phyloP scores from a whole-genome alignment of 2,888 invertebrate species.

The Norana najaformis region DNA sequence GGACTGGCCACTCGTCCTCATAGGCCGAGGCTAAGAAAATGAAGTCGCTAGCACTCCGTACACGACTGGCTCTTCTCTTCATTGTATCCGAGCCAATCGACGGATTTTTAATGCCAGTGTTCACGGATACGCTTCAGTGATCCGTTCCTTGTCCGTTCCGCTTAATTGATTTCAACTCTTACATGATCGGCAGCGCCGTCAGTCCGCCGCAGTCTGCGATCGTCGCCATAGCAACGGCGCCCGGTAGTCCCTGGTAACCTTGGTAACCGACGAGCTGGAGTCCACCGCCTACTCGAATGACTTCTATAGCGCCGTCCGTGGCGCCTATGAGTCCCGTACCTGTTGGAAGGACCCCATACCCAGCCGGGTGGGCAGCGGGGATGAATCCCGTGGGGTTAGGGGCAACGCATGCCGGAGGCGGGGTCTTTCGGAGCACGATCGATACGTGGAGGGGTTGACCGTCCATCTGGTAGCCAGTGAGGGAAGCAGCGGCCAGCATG shows the following conservation, averaged over 20 bases:
- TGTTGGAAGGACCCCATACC: not conserved
- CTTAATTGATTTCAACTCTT: not conserved
- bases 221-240: slow-evolving; percentile 1
- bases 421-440: not conserved
- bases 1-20: not conserved
- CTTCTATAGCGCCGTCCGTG: not conserved
- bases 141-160: too few relatives aligned
- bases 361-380: not conserved
- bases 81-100: too few relatives aligned
- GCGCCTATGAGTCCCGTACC: not conserved
- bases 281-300: not conserved
- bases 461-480: not conserved
- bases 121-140: too few relatives aligned
- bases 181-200: not conserved
- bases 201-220: not conserved
- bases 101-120: too few relatives aligned
- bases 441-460: not conserved
- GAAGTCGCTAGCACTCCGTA: too few relatives aligned
- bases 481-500: not conserved
- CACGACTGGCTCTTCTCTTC: too few relatives aligned
- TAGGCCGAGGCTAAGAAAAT: not conserved
- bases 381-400: not conserved
- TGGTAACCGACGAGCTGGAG: not conserved
- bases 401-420: too few relatives aligned
- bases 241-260: not conserved